Conservation (phyloP, 1,140 invertebrate species). For the Caenorhabditis briggsae region DNA sequence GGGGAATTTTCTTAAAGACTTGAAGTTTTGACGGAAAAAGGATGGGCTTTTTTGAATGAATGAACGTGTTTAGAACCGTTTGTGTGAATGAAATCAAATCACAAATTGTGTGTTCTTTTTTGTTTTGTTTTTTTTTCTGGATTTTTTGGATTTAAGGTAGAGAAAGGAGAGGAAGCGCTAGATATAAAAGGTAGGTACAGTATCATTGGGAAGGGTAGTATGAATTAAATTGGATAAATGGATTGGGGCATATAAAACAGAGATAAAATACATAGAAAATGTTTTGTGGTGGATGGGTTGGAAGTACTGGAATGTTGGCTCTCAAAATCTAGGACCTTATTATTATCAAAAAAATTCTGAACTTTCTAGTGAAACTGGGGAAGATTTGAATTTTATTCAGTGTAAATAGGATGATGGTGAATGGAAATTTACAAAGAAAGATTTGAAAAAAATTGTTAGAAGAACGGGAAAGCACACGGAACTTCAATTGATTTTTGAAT, state of each 20-base stretch:
- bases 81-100: constrained; percentile 54
- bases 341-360: no score
- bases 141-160: neutral
- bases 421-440: neutral
- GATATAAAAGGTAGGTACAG: constrained; percentile 22
- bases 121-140: neutral
- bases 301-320: neutral
- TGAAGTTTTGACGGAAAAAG: neutral
- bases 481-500: neutral
- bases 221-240: neutral
- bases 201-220: constrained; percentile 28
- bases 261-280: constrained; percentile 12
- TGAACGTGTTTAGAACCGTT: constrained; percentile 50
- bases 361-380: no score
- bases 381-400: neutral
- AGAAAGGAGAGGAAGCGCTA: no score
- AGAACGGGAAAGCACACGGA: neutral
- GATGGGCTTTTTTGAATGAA: neutral
- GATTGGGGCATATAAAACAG: constrained; percentile 34
- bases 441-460: neutral
- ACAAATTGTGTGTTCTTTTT: constrained; percentile 53
- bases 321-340: constrained; percentile 8
- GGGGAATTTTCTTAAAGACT: constrained; percentile 31
- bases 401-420: neutral
- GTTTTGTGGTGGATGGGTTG: constrained; percentile 1